These are phyloP conservation scores for Glossophaga mutica DNA, from an alignment of 2,797 vertebrate genomes.

Conservation along the genomic window DNA sequence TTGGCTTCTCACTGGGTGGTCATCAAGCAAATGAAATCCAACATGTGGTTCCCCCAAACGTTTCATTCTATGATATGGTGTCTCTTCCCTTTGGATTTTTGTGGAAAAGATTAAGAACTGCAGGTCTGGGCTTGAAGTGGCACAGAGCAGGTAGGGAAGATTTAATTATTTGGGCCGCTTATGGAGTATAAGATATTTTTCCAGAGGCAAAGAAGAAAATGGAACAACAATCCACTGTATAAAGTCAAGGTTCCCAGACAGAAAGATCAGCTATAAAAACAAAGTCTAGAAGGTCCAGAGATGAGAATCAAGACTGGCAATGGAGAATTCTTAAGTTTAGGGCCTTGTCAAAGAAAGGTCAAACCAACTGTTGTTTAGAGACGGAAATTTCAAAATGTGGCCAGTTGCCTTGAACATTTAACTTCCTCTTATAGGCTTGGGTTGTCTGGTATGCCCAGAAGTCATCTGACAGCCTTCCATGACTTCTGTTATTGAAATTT, in stretches of 20 bases:
- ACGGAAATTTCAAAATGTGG: background rate
- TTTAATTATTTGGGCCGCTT: background rate
- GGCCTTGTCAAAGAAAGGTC: background rate
- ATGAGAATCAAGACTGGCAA: background rate
- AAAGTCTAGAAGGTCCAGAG: background rate
- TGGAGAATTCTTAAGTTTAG: background rate
- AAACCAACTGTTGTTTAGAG: background rate
- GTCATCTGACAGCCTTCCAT: background rate
- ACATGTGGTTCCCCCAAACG: background rate
- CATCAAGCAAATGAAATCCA: constrained; percentile 5
- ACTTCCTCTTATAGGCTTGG: background rate
- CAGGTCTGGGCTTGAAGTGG: background rate
- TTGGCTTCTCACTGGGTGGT: background rate
- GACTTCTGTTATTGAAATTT: background rate
- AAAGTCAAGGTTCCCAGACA: background rate
- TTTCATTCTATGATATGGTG: background rate
- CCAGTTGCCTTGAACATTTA: background rate
- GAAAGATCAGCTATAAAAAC: background rate
- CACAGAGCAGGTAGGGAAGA: background rate
- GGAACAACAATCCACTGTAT: background rate
- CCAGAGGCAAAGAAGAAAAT: background rate
- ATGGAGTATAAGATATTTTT: background rate
- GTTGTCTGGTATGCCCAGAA: background rate
- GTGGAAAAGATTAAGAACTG: background rate
- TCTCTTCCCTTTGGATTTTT: background rate